These are phyloP conservation scores for Caenorhabditis afra DNA, from an alignment of 2,888 invertebrate species.

Conservation along the genomic window DNA sequence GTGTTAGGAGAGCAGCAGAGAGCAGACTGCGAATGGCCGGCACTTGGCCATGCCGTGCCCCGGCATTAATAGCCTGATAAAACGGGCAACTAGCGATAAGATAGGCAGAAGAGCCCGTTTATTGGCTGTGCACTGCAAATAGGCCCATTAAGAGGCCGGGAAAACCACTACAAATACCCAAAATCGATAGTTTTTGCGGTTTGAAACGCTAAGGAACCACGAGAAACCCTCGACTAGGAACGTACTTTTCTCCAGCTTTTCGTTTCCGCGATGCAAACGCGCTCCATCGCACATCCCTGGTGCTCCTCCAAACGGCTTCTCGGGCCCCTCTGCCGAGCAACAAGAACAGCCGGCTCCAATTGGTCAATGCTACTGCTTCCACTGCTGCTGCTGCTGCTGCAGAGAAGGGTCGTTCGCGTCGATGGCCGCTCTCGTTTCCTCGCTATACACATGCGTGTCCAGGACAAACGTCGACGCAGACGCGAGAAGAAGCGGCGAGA, in stretches of 20 bases:
- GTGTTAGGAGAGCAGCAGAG: not conserved
- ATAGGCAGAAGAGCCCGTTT: not conserved
- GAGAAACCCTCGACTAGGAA: not conserved
- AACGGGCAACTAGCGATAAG: not conserved
- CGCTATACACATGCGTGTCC: not conserved
- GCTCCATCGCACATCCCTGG: constrained; percentile 5
- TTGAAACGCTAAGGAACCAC: too few species aligned
- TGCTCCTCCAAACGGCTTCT: not conserved
- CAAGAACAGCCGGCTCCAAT: too few species aligned
- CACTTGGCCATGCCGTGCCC: too few species aligned
- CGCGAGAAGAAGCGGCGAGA: too few species aligned
- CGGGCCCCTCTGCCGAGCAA: too few species aligned
- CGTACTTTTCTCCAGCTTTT: not conserved
- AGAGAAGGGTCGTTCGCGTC: too few species aligned
- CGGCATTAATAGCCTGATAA: not conserved
- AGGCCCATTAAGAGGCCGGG: too few species aligned
- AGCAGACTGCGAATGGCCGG: not conserved
- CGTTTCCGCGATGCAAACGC: constrained; percentile 2
- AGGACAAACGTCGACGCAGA: not conserved
- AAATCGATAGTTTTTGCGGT: too few species aligned
- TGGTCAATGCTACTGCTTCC: too few species aligned
- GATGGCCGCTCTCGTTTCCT: not conserved
- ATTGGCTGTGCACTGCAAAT: too few species aligned
- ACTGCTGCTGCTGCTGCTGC: too few species aligned
- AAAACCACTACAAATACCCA: too few species aligned